Base-by-base conservation (phyloP, 2,888 invertebrate species). In the Trichopria drosophilae region DNA sequence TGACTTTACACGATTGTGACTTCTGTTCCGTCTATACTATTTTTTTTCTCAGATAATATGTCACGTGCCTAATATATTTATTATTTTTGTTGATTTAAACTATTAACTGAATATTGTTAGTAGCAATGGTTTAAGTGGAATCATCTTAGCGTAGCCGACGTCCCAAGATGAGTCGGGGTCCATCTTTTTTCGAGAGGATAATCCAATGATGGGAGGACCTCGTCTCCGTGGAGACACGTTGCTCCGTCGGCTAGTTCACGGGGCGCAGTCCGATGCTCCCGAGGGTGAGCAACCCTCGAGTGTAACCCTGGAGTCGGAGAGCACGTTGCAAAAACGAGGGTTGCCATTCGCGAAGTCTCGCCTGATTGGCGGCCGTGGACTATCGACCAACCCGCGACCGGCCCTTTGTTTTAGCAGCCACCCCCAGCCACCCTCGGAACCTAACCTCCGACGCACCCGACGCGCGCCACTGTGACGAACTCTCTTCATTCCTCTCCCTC, bases 371-470 rank as follows among this genome's bases (percentile, higher is more conserved):
- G 73, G 68, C 65, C 60, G 64, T 63, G 65, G 68, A 71, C 73
- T 74, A 75, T 75, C 74, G 75, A 75, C 74, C 74, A 74, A 71
- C 72, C 73, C 67, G 65, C 68, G 69, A 68, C 64, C 71, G 58
- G 65, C 67, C 66, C 68, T 73, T 75, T 75, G 73, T 73, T 72
- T 75, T 70, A 73, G 67, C 71, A 69, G 67, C 68, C 69, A 68
- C 66, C 70, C 66, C 60, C 51, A 58, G 43, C 55, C 12, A 40
- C 23, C 43, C 50, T 49, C 40, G 42, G 43, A 54, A 56, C 57
- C 57, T 59, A 62, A 61, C 62, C 59, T 61, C 55, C 40, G 48
- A 51, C 29, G 35, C 37, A 31, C 20, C 36, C 44, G 28, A 39
- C 24, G n/a, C n/a, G n/a, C n/a, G n/a, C n/a, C n/a, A n/a, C n/a